Evolutionary conservation across 2,113 vertebrate genomes (phyloP), one percentile per base, ranked within the genome.

Genomic region (Thalassoma bifasciatum): DNA sequence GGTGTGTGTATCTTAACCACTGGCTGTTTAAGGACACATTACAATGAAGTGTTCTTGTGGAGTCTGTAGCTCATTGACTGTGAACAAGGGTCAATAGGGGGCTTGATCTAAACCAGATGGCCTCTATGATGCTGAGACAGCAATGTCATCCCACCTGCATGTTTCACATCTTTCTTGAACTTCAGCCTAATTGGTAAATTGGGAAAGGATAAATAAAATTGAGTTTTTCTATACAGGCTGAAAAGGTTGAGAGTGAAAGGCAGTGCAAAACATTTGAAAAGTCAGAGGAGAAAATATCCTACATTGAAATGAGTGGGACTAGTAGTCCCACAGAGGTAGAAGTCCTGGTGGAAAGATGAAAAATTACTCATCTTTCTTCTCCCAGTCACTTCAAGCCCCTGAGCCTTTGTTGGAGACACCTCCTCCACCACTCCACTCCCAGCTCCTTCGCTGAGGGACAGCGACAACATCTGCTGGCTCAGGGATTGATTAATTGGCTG

Each of bases 401-500:
- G 44, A 71, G 88, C 76, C 65, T 90, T 85, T 83, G 81, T 86
- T 79, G 83, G 59, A 86, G 75, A 86, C 71, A 75, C 70, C 65
- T 72, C 40, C 56, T 73, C 73, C 47, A 74, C 71, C 50, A n/a
- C 76, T 75, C 66, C 38, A 74, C 82, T 75, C 75, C 66, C 58
- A 80, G 83, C 65, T 76, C 79, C 34, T 88, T 65, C 50, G 68
- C 84, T 79, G 60, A 83, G 78, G 56, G 82, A 88, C 85, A 67
- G 78, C 84, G 78, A 77, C 81, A 89, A 88, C 92, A 92, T 91
- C 89, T 90, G 89, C 77, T 72, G 77, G 89, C 86, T 78, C 64
- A 64, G 23, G 67, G 79, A 91, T 90, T 93, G 92, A 94, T 93
- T 86, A 91, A 94, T 92, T 86, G 84, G 91, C 91, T 89, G 88